Conservation (phyloP, 2,888 invertebrate genomes). For the Eueremaeus valkanovi region DNA sequence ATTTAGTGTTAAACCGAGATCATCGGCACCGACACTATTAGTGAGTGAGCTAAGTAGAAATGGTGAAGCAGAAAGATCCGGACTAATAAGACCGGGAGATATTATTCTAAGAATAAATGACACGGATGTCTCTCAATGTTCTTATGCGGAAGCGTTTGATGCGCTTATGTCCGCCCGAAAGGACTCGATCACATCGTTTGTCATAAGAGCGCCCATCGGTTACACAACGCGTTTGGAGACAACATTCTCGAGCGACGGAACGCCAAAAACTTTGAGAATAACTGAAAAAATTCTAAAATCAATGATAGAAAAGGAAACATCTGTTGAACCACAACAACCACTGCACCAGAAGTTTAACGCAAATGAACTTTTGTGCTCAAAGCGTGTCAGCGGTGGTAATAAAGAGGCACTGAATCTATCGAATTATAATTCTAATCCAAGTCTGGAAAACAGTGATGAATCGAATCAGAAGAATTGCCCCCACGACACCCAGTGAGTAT, state of each 20-base stretch:
- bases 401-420: not conserved
- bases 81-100: slow-evolving; percentile 51
- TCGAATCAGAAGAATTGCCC: not conserved
- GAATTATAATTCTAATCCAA: not conserved
- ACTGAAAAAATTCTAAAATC: slow-evolving; percentile 48
- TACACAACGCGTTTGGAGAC: slow-evolving; percentile 51
- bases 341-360: too few relatives aligned
- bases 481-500: too few relatives aligned
- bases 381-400: not conserved
- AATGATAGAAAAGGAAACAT: slow-evolving; percentile 42
- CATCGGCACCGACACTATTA: slow-evolving; percentile 48
- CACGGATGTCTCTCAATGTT: slow-evolving; percentile 49
- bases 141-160: slow-evolving; percentile 50
- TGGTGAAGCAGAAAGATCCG: slow-evolving; percentile 51
- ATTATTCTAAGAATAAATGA: slow-evolving; percentile 51
- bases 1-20: slow-evolving; percentile 23
- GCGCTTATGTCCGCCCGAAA: slow-evolving; percentile 49
- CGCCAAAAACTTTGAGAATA: slow-evolving; percentile 50
- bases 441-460: not conserved
- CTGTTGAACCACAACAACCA: slow-evolving; percentile 42
- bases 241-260: slow-evolving; percentile 50
- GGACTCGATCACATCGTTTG: slow-evolving; percentile 46
- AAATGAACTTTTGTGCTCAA: slow-evolving; percentile 5
- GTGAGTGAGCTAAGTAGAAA: slow-evolving; percentile 50
- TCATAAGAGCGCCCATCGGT: slow-evolving; percentile 51